Percentiles rank a stretch among this genome's conserved stretches.
These are phyloP conservation scores for Burhinus oedicnemus DNA, from an alignment of 2,113 vertebrate genomes.

Conservation along the genomic window DNA sequence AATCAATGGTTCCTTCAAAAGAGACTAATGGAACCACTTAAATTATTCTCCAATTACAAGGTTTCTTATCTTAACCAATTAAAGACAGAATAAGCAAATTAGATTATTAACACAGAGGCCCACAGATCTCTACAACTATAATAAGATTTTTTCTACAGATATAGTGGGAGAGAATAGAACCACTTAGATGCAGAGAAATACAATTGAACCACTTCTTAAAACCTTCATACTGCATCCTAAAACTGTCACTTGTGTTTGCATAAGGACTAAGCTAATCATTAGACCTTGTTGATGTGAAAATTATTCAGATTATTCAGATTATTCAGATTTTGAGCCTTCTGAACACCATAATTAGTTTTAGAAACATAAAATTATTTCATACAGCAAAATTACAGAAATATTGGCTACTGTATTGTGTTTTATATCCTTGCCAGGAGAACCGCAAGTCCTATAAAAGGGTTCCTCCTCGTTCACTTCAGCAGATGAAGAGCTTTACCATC, in stretches of 20 bases:
- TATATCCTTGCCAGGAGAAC: neutral
- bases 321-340: neutral
- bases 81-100: slow-evolving; percentile 31
- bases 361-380: neutral
- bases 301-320: neutral
- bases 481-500: neutral
- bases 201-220: neutral
- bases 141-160: neutral
- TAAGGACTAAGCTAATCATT: neutral
- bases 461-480: neutral
- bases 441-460: neutral
- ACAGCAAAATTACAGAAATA: neutral
- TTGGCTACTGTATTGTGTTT: neutral
- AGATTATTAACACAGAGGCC: slow-evolving; percentile 10
- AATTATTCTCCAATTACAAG: slow-evolving; percentile 32
- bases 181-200: neutral
- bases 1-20: slow-evolving; percentile 50
- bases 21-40: slow-evolving; percentile 29
- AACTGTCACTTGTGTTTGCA: neutral
- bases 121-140: neutral
- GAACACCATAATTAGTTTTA: neutral
- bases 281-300: neutral
- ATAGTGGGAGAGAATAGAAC: neutral
- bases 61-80: slow-evolving; percentile 32
- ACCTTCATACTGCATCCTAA: neutral